These are phyloP conservation scores for Platysternon megacephalum DNA, from an alignment of 2,113 vertebrate species.

Conservation along the genomic window DNA sequence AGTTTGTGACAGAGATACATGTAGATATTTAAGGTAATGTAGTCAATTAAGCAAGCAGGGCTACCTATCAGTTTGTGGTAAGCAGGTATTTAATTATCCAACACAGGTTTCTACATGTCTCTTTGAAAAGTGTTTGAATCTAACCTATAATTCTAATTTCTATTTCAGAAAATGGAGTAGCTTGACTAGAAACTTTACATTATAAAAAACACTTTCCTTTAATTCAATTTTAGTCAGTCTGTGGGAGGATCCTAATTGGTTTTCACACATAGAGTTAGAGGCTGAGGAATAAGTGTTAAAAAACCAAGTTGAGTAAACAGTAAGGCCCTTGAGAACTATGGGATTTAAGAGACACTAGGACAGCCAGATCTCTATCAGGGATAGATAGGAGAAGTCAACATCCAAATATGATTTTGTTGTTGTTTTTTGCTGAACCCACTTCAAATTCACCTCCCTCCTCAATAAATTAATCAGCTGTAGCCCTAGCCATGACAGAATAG, in stretches of 20 bases:
- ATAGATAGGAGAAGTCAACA: background rate
- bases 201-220: too few species aligned
- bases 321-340: background rate
- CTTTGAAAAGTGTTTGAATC: background rate
- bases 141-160: background rate
- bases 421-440: background rate
- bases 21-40: background rate
- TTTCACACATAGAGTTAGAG: background rate
- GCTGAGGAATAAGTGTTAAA: background rate
- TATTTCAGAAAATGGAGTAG: background rate
- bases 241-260: background rate
- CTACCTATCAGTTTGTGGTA: background rate
- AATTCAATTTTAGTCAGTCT: too few species aligned
- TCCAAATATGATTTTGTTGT: background rate
- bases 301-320: background rate
- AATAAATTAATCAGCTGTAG: background rate
- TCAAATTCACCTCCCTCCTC: background rate
- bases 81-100: background rate
- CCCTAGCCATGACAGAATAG: background rate
- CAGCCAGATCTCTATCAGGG: background rate
- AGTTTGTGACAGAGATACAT: background rate
- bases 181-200: background rate
- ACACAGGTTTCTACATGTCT: rapidly evolving
- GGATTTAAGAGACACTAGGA: background rate
- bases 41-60: background rate